Percentiles rank a stretch among this genome's conserved stretches.
Conservation (phyloP, 2,888 invertebrate genomes). For the Folsomia manolachei region DNA sequence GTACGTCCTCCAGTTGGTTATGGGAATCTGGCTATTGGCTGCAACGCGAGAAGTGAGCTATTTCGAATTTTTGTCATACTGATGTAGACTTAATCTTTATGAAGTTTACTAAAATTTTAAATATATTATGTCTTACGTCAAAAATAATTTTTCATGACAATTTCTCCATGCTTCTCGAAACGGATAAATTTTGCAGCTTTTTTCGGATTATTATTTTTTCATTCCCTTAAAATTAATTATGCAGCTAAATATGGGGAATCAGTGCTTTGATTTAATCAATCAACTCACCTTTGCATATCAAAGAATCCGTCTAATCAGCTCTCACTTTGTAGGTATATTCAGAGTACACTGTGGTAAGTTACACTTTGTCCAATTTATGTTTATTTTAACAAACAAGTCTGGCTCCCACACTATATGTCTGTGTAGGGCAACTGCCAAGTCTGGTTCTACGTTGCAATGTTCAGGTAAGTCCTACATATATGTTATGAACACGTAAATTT, state of each 20-base stretch:
- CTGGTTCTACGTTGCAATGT: slow-evolving; percentile 42
- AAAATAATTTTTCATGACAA: background rate
- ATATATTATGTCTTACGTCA: background rate
- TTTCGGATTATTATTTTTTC: slow-evolving; percentile 16
- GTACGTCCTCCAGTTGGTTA: slow-evolving; percentile 43
- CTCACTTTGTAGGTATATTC: no score
- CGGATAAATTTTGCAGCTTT: slow-evolving; percentile 28
- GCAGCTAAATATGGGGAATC: slow-evolving; percentile 8
- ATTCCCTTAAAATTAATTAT: slow-evolving; percentile 8
- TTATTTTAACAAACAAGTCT: no score
- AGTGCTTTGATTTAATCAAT: no score
- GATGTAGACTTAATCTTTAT: background rate
- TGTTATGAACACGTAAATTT: no score
- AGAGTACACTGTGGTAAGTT: no score
- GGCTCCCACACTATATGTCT: no score
- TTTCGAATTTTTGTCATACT: no score
- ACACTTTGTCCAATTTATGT: no score
- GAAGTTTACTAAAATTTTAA: background rate
- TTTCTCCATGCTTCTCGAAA: background rate
- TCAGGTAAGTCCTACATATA: no score
- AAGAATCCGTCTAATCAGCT: no score
- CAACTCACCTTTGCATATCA: no score
- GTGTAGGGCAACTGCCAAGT: no score
- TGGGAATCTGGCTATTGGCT: slow-evolving; percentile 45
- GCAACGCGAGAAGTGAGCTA: slow-evolving; percentile 44